A percentile compares a stretch with the other conserved stretches of the same genome.
phyloP scores from a whole-genome alignment of 2,797 vertebrate genomes.

The Acomys russatus region DNA sequence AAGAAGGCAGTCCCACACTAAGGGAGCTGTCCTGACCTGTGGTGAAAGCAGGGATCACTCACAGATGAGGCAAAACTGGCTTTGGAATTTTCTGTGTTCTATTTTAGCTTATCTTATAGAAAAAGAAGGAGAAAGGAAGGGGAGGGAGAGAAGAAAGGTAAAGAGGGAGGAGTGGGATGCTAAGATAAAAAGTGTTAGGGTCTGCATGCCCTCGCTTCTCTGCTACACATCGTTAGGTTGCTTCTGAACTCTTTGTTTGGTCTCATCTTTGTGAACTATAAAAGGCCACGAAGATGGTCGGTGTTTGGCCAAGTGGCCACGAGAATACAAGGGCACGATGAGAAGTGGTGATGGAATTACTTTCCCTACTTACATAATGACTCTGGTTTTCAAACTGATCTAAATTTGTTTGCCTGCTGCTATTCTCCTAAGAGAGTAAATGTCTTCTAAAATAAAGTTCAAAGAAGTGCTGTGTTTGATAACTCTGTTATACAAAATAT shows the following conservation, averaged over 20 bases:
- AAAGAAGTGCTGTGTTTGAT: background rate
- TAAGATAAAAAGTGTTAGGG: background rate
- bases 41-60: background rate
- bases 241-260: background rate
- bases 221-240: background rate
- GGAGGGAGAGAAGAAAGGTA: background rate
- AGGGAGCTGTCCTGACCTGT: background rate
- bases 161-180: background rate
- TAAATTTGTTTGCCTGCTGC: background rate
- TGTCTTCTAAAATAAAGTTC: slow-evolving; percentile 29
- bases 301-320: background rate
- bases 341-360: background rate
- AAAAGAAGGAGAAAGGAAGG: too few relatives aligned
- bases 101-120: background rate
- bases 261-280: background rate
- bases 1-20: background rate
- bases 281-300: background rate
- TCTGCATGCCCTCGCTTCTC: background rate
- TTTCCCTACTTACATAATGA: background rate
- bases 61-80: background rate
- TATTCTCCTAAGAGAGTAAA: background rate
- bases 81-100: background rate
- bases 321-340: background rate
- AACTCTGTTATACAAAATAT: slow-evolving; percentile 30
- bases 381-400: background rate